Conservation (phyloP, 1,140 invertebrate genomes). For the Chironomus striatipennis region DNA sequence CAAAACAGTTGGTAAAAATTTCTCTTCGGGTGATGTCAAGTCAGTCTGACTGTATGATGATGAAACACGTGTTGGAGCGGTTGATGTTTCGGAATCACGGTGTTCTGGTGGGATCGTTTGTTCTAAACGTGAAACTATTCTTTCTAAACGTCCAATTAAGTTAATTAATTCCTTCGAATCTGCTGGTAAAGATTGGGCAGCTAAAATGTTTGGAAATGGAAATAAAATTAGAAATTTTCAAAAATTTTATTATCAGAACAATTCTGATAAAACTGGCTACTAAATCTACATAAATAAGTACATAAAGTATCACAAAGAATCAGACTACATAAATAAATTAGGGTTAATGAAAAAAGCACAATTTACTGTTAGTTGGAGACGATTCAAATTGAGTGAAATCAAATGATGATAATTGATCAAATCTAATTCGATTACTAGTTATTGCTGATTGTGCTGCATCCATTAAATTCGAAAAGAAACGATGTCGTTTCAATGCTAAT, state of each 20-base stretch:
- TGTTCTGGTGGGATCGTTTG: slow-evolving; percentile 32
- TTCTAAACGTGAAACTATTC: slow-evolving; percentile 62
- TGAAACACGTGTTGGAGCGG: slow-evolving; percentile 31
- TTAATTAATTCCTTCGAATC: slow-evolving; percentile 48
- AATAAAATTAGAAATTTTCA: too few species aligned
- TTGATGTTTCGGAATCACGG: slow-evolving; percentile 30
- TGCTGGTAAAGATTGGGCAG: slow-evolving; percentile 40
- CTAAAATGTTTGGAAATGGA: slow-evolving; percentile 34
- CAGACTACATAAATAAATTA: too few species aligned
- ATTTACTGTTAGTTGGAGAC: not conserved
- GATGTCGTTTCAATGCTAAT: slow-evolving; percentile 59
- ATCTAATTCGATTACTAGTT: slow-evolving; percentile 62
- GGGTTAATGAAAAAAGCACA: not conserved
- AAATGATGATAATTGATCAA: slow-evolving; percentile 59
- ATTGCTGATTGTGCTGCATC: slow-evolving; percentile 54
- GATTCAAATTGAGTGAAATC: slow-evolving; percentile 49
- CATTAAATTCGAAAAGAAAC: slow-evolving; percentile 67
- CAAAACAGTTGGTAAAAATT: slow-evolving; percentile 30
- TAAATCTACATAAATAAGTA: slow-evolving; percentile 26
- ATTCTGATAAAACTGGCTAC: too few species aligned
- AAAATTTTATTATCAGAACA: too few species aligned
- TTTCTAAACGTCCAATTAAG: slow-evolving; percentile 63
- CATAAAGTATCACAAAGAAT: slow-evolving; percentile 1
- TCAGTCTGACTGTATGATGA: slow-evolving; percentile 20
- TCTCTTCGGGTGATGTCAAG: slow-evolving; percentile 10